Base-by-base conservation (phyloP, 2,113 vertebrate species). In the Ifrita kowaldi region DNA sequence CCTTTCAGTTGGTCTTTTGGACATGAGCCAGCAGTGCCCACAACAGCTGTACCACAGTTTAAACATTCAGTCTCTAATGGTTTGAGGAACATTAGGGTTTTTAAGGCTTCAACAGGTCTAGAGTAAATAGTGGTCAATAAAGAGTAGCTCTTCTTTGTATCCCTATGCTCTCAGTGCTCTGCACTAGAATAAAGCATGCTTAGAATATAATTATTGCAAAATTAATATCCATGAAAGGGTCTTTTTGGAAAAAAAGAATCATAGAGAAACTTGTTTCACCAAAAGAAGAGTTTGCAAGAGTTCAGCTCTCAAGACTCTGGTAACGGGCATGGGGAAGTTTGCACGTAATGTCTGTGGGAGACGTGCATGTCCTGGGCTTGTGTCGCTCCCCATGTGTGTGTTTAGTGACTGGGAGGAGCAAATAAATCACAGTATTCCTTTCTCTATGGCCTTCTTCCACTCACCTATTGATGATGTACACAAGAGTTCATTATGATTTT, bases 21-120 rank as follows among this genome's bases (percentile, higher is more conserved):
- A 93, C 63, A 46, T 1, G 30, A 78, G 97, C 97, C 97, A 97
- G 95, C 60, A 71, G 73, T 87, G 96, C 96, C 96, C 91, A 90
- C 83, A 98, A 94, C 97, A 98, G 95, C 97, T 97, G 96, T 95
- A 94, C 94, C 96, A 83, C 91, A 98, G 96, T 98, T 97, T 97
- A 97, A 98, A 94, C 93, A 96, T 97, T 95, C 62, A 88, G 91
- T 91, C 97, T 97, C 77, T 85, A 93, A 93, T 84, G 87, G 94
- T 95, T 97, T 89, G 91, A 91, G 95, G 89, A 98, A 96, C 96
- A 96, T 96, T 97, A 92, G 83, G 92, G 94, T 95, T 93, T 97
- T 97, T 95, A 97, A 98, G 96, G 94, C 95, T 97, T 95, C 93
- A 89, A 86, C 91, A 95, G 93, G 83, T 96, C 93, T 94, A 95